Evolutionary conservation across 2,113 vertebrate species (phyloP).

Genomic region (Ctenomys sociabilis): DNA sequence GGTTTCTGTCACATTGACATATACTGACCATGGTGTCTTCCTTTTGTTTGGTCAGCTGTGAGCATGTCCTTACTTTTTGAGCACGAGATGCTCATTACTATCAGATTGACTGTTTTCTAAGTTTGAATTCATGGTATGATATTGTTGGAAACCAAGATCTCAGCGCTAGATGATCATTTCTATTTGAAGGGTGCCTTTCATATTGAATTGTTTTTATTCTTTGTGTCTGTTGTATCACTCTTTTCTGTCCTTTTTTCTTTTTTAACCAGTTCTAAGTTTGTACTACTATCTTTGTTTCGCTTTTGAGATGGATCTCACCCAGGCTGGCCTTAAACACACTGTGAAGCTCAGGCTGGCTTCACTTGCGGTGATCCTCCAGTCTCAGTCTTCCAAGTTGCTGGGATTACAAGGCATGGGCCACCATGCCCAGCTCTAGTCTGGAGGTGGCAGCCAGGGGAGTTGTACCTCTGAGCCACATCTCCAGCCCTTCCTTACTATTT

Average conservation of each 20-base stretch:
- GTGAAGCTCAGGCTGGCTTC: not conserved
- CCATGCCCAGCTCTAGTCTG: not conserved
- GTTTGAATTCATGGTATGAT: not conserved
- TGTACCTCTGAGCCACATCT: not conserved
- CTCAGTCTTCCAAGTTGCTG: not conserved
- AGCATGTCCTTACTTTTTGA: not conserved
- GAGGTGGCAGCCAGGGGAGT: not conserved
- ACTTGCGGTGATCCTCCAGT: not conserved
- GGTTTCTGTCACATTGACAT: not conserved
- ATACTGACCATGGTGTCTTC: not conserved
- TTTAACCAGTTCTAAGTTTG: not conserved
- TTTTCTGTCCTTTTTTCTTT: not conserved
- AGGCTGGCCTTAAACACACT: not conserved
- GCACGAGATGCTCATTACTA: not conserved
- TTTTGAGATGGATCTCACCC: not conserved
- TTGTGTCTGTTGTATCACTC: not conserved
- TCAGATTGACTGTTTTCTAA: not conserved
- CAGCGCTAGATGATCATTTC: not conserved
- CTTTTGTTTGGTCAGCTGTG: not conserved
- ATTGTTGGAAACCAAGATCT: slow-evolving; percentile 15
- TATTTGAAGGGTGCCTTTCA: not conserved
- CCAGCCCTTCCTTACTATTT: not conserved
- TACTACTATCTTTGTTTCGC: not conserved
- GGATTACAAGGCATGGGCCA: not conserved
- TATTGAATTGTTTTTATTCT: not conserved